These are phyloP conservation scores for Epinephelus lanceolatus DNA, from an alignment of 2,113 vertebrate genomes.

Conservation along the genomic window DNA sequence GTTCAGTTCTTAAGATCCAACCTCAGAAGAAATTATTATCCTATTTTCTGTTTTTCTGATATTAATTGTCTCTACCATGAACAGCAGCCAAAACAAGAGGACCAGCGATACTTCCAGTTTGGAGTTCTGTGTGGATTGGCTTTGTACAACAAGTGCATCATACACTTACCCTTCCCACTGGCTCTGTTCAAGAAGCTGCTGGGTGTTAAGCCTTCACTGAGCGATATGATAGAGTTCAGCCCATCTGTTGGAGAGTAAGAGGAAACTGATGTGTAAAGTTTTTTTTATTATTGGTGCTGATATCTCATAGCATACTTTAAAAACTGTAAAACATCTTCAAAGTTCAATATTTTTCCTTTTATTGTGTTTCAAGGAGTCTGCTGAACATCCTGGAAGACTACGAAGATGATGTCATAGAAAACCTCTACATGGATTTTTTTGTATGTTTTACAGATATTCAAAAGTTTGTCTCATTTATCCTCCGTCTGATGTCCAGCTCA, in stretches of 20 bases:
- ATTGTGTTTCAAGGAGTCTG: conserved; percentile 75
- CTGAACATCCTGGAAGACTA: conserved; percentile 76
- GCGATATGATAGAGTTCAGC: conserved; percentile 79
- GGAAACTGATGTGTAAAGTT: background rate
- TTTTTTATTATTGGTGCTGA: background rate
- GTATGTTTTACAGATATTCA: conserved; percentile 63
- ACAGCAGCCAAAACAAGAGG: conserved; percentile 50
- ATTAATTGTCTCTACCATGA: background rate
- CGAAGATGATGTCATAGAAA: conserved; percentile 61
- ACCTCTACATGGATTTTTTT: conserved; percentile 67
- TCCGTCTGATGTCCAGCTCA: background rate
- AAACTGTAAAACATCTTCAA: background rate
- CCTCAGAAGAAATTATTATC: background rate
- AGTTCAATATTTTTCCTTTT: background rate
- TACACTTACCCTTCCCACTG: conserved; percentile 81
- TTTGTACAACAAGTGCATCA: conserved; percentile 65
- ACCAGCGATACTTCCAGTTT: conserved; percentile 77
- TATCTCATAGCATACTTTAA: background rate
- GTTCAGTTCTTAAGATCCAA: background rate
- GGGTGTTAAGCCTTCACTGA: conserved; percentile 64
- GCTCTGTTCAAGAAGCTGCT: conserved; percentile 85
- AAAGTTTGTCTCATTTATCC: background rate
- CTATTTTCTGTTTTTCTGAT: background rate
- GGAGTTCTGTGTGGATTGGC: conserved; percentile 82
- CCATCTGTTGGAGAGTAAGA: conserved; percentile 71